Evolutionary conservation across 2,113 vertebrate genomes (phyloP).

Genomic region (Prunella himalayana): DNA sequence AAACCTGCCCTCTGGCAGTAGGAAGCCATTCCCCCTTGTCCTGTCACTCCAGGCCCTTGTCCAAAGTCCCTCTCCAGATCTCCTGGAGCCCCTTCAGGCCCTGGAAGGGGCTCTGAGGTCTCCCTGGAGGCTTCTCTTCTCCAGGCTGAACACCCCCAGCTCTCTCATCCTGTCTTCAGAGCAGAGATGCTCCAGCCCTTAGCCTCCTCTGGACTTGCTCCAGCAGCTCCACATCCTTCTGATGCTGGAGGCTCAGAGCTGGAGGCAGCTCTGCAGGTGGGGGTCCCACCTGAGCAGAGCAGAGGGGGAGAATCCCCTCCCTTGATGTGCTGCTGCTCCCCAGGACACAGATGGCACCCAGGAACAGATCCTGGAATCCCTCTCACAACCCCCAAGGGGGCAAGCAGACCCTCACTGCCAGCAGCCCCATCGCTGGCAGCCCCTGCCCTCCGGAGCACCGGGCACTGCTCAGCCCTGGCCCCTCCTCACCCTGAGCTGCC

Average conservation of each 20-base stretch:
- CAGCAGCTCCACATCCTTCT: background rate
- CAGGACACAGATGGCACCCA: background rate
- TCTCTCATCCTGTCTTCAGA: background rate
- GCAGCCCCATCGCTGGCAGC: background rate
- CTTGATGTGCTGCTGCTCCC: background rate
- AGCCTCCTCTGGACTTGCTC: background rate
- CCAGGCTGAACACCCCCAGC: background rate
- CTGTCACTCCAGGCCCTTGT: background rate
- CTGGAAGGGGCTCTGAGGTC: background rate
- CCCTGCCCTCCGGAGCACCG: background rate
- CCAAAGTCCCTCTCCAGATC: background rate
- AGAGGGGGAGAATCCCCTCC: background rate
- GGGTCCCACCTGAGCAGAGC: background rate
- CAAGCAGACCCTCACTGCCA: background rate
- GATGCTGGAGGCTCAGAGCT: background rate
- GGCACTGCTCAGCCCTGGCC: background rate
- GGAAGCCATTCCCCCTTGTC: background rate
- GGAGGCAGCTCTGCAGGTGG: background rate
- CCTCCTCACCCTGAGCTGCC: background rate
- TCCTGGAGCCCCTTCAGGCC: background rate
- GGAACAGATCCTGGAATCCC: background rate
- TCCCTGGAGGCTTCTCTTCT: background rate
- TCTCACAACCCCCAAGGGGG: rapidly evolving
- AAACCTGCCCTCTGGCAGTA: background rate
- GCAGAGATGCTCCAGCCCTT: background rate